Evolutionary conservation across 2,888 invertebrate species (phyloP).

Genomic region (Eudasyphora cyanicolor): DNA sequence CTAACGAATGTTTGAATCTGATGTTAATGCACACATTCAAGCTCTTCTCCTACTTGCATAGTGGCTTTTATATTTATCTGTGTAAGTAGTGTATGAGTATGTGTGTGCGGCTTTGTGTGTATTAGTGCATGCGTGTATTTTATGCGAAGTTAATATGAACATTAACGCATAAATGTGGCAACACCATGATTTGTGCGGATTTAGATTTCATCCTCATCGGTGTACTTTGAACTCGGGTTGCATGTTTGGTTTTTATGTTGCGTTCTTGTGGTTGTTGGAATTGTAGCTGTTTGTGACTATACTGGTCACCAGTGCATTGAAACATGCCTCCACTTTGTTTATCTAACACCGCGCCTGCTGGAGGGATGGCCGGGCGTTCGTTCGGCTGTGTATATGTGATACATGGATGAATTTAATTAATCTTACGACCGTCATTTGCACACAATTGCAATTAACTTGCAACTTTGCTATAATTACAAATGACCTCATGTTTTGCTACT

Average conservation of each 20-base stretch:
- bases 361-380: conserved; percentile 26
- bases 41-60: no score
- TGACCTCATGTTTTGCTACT: conserved; percentile 78
- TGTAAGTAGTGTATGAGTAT: not conserved
- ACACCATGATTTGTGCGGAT: conserved; percentile 52
- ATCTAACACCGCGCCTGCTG: conserved; percentile 10
- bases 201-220: conserved; percentile 50
- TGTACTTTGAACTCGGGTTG: conserved; percentile 35
- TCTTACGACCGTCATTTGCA: conserved; percentile 77
- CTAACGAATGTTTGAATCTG: not conserved
- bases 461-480: conserved; percentile 77
- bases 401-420: conserved; percentile 76
- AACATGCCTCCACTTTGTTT: conserved; percentile 26
- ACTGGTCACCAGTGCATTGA: conserved; percentile 10
- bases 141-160: conserved; percentile 1
- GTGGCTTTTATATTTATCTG: no score
- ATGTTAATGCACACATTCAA: not conserved
- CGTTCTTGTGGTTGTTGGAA: not conserved
- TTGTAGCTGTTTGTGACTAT: not conserved
- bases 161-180: conserved; percentile 36
- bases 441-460: conserved; percentile 78
- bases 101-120: conserved; percentile 9
- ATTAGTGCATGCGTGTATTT: not conserved
- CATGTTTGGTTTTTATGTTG: not conserved
- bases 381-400: conserved; percentile 28